Base-by-base conservation (phyloP, 2,888 invertebrate species). In the Andrena bicolor region DNA sequence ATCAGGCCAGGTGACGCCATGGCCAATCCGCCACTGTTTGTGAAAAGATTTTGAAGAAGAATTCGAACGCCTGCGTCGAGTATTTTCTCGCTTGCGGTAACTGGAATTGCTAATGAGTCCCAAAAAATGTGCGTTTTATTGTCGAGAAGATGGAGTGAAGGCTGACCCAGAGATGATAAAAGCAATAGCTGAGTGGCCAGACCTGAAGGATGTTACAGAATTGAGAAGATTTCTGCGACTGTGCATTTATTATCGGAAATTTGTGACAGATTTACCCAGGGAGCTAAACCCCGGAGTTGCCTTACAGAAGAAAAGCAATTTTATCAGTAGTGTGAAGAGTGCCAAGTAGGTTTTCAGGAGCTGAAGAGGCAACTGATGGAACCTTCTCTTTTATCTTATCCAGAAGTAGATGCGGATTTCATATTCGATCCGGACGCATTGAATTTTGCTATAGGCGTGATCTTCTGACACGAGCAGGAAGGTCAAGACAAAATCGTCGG, bases 91-190 rank as follows among this genome's bases (percentile, higher is more conserved):
- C 7, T 23, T 72, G 32, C 49, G 51, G 3, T 6, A 23, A 1
- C 53, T 53, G 13, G 16, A 56, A 7, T 4, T 65, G 10, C 28
- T 56, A 10, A 53, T 72, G 53, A 72, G 28, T 10, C 56, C 48
- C 8, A 56, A 64, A 41, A 74, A 65, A 6, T 66, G 65, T 20
- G 8, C 10, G 1, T 66, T 66, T n/a, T 58, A 58, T n/a, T 26
- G 53, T 13, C 10, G 35, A 13, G 65, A 58, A 20, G 65, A 6
- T 4, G 65, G 65, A 13, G 20, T 74, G 2, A 48, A 48, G 28
- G 66, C 49, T 1, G 51, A 72, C 16, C 53, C 32, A 2, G 56
- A 60, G 0, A 76, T 61, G 20, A 48, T 61, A 6, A 2, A 4
- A 6, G 70, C 48, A 4, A 28, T 71, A 1, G 1, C 0, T 0